These are phyloP conservation scores for Orcinus orca DNA, from an alignment of 2,113 vertebrate species.

Conservation along the genomic window DNA sequence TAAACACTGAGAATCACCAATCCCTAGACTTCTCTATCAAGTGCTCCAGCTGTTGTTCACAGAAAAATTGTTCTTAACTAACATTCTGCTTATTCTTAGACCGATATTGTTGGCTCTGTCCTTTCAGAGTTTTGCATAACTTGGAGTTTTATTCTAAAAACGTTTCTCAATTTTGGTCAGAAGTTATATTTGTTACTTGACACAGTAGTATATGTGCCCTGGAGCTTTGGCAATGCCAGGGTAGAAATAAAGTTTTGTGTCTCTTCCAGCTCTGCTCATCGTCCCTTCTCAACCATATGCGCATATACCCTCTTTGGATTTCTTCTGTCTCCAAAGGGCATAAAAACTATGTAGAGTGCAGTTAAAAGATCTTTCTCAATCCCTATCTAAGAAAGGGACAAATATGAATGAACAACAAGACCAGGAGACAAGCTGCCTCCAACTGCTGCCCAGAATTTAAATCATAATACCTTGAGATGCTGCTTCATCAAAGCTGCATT, in stretches of 20 bases:
- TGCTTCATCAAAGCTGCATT: constrained; percentile 37
- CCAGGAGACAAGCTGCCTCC: not conserved
- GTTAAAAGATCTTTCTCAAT: not conserved
- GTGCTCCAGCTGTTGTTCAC: not conserved
- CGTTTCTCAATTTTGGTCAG: not conserved
- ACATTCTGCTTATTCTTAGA: not conserved
- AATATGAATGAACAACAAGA: not conserved
- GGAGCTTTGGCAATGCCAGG: not conserved
- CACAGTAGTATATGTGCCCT: not conserved
- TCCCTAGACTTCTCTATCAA: not conserved
- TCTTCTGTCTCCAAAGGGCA: not conserved
- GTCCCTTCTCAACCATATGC: not conserved
- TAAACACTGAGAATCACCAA: not conserved
- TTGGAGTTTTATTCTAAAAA: constrained; percentile 34
- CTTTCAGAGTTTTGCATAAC: constrained; percentile 19
- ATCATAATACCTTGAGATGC: not conserved
- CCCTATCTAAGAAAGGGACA: not conserved
- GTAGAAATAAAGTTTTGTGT: not conserved
- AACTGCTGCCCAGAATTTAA: constrained; percentile 18
- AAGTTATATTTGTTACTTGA: not conserved
- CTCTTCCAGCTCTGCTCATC: not conserved
- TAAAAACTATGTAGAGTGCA: not conserved
- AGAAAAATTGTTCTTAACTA: not conserved
- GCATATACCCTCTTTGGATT: not conserved
- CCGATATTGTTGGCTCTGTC: not conserved